Base-by-base conservation (phyloP, 2,888 invertebrate genomes). In the Deilephila elpenor region DNA sequence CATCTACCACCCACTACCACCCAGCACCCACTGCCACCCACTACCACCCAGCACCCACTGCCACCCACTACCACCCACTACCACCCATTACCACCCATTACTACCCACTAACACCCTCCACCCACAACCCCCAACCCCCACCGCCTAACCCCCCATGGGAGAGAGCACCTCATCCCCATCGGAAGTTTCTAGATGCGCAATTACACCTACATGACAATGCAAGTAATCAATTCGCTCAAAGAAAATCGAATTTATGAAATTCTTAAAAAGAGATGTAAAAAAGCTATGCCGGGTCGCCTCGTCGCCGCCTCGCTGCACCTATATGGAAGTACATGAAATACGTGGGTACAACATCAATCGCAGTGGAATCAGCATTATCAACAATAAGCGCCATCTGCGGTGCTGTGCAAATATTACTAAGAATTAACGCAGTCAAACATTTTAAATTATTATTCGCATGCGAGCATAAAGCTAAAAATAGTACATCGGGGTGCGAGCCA, bases 291-390 rank as follows among this genome's bases (percentile, higher is more conserved):
- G 19, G 17, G 19, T 5, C 19, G 19, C 17, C 56, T 56, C 56
- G 19, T 5, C n/a, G 56, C 7, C 56, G 56, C 56, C n/a, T 17
- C 56, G n/a, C 56, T 17, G 17, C 29, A 60, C 17, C 25, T 67
- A 3, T 51, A 51, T 25, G 3, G 25, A 25, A 25, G 29, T 51
- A 44, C 14, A 25, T 51, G 2, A 34, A 62, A 25, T 51, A 25
- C 56, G 56, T 67, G 67, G 44, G 20, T 51, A 25, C 62, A 67
- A 67, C 44, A 51, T 51, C 25, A 67, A 67, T 51, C 67, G 67
- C 67, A 25, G 25, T 25, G 1, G 25, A 25, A 25, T 25, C 20
- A 51, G 25, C 51, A 7, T 20, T 37, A 17, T 5, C 4, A 5
- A 20, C 14, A 14, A 20, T 67, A 51, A 51, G 67, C 51, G 44